Base-by-base conservation (phyloP, 2,888 invertebrate species). In the Lepetodrilus schrolli region DNA sequence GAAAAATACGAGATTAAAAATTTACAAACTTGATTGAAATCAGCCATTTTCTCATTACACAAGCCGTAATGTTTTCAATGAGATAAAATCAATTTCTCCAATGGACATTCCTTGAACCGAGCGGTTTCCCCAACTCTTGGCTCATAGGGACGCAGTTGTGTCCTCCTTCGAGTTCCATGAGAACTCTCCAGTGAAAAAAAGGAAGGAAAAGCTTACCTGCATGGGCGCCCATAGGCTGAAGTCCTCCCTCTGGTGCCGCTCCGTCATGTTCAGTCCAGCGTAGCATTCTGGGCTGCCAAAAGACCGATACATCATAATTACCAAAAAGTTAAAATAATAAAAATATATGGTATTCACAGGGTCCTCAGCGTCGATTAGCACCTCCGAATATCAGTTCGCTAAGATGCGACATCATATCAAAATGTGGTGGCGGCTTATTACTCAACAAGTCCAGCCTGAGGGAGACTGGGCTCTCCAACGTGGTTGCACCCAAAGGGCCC, bases 211-310 rank as follows among this genome's bases (percentile, higher is more conserved):
- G 72, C 79, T 80, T 74, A 85, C 85, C 82, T 84, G 85, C 47
- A 83, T 80, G 20, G 80, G 79, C 21, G 85, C 80, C 85, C 85
- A 85, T 5, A 84, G 77, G 65, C 80, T 77, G 66, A 83, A 80
- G 43, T 85, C 84, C 51, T 84, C 85, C 51, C 85, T 70, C 66
- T 81, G 85, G 66, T 85, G 84, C 5, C 84, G 73, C n/a, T 84
- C 84, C 5, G 80, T 78, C 85, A 85, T 85, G 66, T 84, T 84
- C 68, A 85, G 78, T 34, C 84, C 83, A 37, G 85, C 80, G 80
- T 85, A 85, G 78, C 85, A 85, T 70, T 85, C 85, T 58, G 84
- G 80, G 73, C 84, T 83, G 80, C 71, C 81, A 82, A 70, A 74
- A 48, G 74, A 70, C 72, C 66, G 51, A 72, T 66, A 58, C 51